Percentiles rank a stretch among this genome's conserved stretches.
Evolutionary conservation across 2,113 vertebrate genomes (phyloP).

Genomic region (Propithecus coquereli): DNA sequence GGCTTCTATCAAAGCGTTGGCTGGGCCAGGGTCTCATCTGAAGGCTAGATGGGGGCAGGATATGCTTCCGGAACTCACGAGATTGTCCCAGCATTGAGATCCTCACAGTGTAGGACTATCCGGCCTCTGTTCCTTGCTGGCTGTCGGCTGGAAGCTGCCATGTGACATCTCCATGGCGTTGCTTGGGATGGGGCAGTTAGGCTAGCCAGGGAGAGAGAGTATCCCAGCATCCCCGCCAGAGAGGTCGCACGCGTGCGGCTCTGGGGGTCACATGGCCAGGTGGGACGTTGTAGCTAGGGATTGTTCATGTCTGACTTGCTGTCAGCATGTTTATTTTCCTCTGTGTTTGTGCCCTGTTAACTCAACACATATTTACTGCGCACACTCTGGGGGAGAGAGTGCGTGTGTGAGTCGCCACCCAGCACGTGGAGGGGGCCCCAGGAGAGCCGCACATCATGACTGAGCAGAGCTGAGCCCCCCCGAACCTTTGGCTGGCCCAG

Average conservation of each 20-base stretch:
- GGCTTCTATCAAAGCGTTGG: neutral
- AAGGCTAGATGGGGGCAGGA: neutral
- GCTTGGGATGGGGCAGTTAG: no score
- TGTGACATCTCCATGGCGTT: neutral
- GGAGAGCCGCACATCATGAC: accelerated
- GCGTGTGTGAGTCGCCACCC: neutral
- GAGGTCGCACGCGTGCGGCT: accelerated
- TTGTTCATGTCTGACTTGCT: neutral
- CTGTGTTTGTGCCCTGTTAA: neutral
- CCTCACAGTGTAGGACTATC: no score
- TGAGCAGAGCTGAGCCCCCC: neutral
- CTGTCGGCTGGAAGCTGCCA: neutral
- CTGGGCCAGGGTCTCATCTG: neutral
- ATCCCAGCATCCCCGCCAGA: neutral
- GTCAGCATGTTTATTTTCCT: neutral
- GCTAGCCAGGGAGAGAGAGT: neutral
- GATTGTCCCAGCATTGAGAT: neutral
- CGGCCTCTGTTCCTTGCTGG: neutral
- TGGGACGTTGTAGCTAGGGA: neutral
- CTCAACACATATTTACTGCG: neutral
- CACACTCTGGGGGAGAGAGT: neutral
- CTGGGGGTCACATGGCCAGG: neutral
- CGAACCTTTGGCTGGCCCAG: neutral
- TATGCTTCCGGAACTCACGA: no score
- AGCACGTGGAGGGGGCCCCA: accelerated